phyloP scores from a whole-genome alignment of 1,140 invertebrate species.

The Drosophila prosaltans region DNA sequence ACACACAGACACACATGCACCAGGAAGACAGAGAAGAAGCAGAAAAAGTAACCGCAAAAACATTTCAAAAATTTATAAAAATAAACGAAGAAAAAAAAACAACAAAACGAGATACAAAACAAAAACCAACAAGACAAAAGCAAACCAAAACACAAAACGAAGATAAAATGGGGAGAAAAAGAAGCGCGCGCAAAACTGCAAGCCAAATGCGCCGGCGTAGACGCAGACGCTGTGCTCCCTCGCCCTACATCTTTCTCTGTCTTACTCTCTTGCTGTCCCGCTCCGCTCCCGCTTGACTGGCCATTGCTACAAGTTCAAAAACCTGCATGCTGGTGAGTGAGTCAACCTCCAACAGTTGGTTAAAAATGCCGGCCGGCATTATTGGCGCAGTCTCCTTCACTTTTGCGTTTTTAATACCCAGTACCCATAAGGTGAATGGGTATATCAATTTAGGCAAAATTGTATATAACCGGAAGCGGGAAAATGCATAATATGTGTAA shows the following conservation, averaged over 20 bases:
- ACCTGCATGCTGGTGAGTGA: conserved; percentile 60
- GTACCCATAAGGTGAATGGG: neutral
- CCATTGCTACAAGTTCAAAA: conserved; percentile 73
- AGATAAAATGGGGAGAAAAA: conserved; percentile 28
- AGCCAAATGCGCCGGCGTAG: conserved; percentile 64
- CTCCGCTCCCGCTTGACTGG: conserved; percentile 15
- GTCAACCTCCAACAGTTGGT: conserved; percentile 54
- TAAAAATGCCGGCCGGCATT: conserved; percentile 73
- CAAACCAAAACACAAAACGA: conserved; percentile 32
- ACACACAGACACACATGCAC: neutral
- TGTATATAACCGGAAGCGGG: no score
- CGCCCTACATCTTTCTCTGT: neutral
- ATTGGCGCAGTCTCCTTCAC: conserved; percentile 39
- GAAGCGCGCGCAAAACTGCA: conserved; percentile 53
- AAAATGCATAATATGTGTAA: no score
- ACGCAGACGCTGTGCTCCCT: conserved; percentile 11
- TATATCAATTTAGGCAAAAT: conserved; percentile 20
- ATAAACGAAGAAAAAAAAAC: conserved; percentile 35
- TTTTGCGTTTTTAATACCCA: conserved; percentile 17
- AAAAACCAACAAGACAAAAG: conserved; percentile 38
- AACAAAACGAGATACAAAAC: conserved; percentile 22
- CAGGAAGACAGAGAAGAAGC: neutral
- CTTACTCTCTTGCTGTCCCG: neutral
- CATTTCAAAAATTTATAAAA: conserved; percentile 61
- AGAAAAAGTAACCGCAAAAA: conserved; percentile 53